Base-by-base conservation (phyloP, 2,888 invertebrate species). In the Drosophila colorata region DNA sequence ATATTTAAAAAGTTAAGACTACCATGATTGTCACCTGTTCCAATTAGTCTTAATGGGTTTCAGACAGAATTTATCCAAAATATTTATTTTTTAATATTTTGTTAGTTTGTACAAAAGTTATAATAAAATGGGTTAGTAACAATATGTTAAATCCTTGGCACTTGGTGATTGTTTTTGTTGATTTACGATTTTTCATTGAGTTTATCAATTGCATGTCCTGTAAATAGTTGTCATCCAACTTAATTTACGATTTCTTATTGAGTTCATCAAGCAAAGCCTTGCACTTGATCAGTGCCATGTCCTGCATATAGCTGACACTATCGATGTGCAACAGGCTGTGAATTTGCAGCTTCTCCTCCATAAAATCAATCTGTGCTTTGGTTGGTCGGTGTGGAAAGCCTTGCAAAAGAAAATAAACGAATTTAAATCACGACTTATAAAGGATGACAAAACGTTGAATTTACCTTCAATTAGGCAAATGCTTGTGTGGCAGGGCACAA, bases 391-490 rank as follows among this genome's bases (percentile, higher is more conserved):
- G 63, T 6, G 83, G 83, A 37, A 86, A 72, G 2, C 58, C 82
- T 82, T 82, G 28, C 8, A 13, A 1, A 35, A 11, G 37, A 31
- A 44, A 52, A 20, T 14, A 33, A 4, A 33, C 33, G 4, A 0
- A n/a, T 11, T 31, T 1, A 41, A n/a, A 52, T n/a, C 11, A n/a
- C n/a, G 4, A 18, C 9, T n/a, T 0, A n/a, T 2, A 9, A 20
- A 1, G 11, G 11, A 1, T 7, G 2, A 4, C 9, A 31, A 11
- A 7, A 13, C 1, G 33, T 33, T 33, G 0, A 37, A 44, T 2
- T 37, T 7, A 86, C 82, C 87, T 20, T 80, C 73, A 16, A 82
- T 60, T 7, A 86, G 28, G 16, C 87, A 82, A 48, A 75, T 5
- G 40, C 33, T 80, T 5, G 84, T 83, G 11, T 33, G 2, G 18